Evolutionary conservation across 2,113 vertebrate species (phyloP).

Genomic region (Channa argus): DNA sequence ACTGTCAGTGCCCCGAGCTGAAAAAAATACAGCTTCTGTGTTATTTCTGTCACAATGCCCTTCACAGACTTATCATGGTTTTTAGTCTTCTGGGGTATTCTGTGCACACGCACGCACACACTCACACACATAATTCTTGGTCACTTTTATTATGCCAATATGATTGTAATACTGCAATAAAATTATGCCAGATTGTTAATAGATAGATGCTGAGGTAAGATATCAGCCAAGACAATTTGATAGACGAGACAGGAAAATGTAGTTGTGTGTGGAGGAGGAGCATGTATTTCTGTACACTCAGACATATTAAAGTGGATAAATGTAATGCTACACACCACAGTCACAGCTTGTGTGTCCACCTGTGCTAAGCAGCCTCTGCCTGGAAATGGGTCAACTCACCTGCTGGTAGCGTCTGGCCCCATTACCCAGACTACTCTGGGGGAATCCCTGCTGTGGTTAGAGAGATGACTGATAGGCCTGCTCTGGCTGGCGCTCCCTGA

Average conservation of each 20-base stretch:
- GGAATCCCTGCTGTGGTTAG: slow-evolving; percentile 63
- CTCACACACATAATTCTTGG: not conserved
- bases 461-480: slow-evolving; percentile 49
- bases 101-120: not conserved
- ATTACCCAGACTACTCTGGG: slow-evolving; percentile 62
- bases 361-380: slow-evolving; percentile 31
- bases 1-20: slow-evolving; percentile 12
- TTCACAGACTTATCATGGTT: slow-evolving; percentile 31
- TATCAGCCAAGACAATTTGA: not conserved
- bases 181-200: slow-evolving; percentile 10
- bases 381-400: slow-evolving; percentile 63
- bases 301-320: not conserved
- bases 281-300: not conserved
- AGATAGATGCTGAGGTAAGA: not conserved
- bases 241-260: no score
- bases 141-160: not conserved
- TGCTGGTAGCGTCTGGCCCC: slow-evolving; percentile 56
- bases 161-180: slow-evolving; percentile 12
- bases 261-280: no score
- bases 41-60: slow-evolving; percentile 35
- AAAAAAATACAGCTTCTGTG: slow-evolving; percentile 28
- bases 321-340: not conserved
- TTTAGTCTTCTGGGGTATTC: slow-evolving; percentile 6
- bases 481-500: slow-evolving; percentile 40
- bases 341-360: slow-evolving; percentile 20